These are phyloP conservation scores for Eupithecia subfuscata DNA, from an alignment of 2,888 invertebrate species.

Conservation along the genomic window DNA sequence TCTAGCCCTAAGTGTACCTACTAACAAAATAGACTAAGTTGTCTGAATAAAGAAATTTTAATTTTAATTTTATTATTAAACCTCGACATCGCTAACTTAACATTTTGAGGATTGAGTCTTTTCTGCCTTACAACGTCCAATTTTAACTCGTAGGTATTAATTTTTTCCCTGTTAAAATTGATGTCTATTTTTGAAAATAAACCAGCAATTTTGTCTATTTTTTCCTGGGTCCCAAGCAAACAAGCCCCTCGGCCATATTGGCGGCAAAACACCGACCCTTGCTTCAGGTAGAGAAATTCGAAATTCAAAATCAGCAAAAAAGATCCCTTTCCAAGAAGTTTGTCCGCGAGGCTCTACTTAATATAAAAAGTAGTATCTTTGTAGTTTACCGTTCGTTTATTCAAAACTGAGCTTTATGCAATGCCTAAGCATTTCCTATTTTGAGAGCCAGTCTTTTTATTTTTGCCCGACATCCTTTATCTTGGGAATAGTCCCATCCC, in stretches of 20 bases:
- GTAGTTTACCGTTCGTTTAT: slow-evolving; percentile 33
- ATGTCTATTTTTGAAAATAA: not conserved
- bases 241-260: slow-evolving; percentile 1
- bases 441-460: not conserved
- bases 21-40: too few relatives aligned
- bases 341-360: slow-evolving; percentile 38
- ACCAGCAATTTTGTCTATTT: slow-evolving; percentile 7
- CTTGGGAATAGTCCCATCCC: not conserved
- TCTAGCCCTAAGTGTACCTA: too few relatives aligned
- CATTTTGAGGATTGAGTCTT: too few relatives aligned
- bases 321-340: slow-evolving; percentile 72
- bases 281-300: slow-evolving; percentile 65
- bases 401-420: slow-evolving; percentile 29
- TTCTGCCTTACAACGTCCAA: too few relatives aligned
- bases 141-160: not conserved
- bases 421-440: not conserved
- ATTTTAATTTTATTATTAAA: too few relatives aligned
- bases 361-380: slow-evolving; percentile 33
- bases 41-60: too few relatives aligned
- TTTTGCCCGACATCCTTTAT: not conserved
- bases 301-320: slow-evolving; percentile 61
- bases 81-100: too few relatives aligned
- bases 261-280: slow-evolving; percentile 24
- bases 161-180: not conserved
- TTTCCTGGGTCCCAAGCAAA: slow-evolving; percentile 14